Evolutionary conservation across 92 coral and sea anemone genomes (phyloP), one percentile per base, ranked within the genome.

Genomic region (Parazoanthus atlanticus): DNA sequence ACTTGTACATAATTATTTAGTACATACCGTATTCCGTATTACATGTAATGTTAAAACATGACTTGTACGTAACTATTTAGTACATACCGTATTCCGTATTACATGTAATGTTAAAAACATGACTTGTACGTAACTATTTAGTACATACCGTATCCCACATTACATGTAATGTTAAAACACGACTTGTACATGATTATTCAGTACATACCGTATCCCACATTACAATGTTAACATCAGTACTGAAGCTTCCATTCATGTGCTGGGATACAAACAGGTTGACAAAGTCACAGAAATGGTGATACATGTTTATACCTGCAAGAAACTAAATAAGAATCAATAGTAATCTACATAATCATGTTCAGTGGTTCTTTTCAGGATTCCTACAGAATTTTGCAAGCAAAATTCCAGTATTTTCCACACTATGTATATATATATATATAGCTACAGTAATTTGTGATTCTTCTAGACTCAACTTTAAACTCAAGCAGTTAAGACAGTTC

Each of bases 161-260:
- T 34, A 64, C 10, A 9, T 43, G 11, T 9, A 43, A 4, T n/a
- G 74, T 67, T 65, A 67, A 25, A 25, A 25, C 31, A 67, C 3
- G 28, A 29, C 31, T 67, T 0, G 28, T n/a, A 25, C 12, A 67
- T 71, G 1, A 15, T 29, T 71, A 26, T 29, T 71, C 16, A 29
- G 36, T 46, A 86, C 96, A 84, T 81, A 94, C 97, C 41, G 97
- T 94, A 85, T 94, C 97, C 97, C 97, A 94, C 95, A 94, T 91
- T 23, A 94, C 86, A 81, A 94, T 94, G 75, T 94, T 89, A 34
- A 92, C 61, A 65, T 94, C 97, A 46, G 90, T 86, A 29, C 78
- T 80, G 76, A 94, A 82, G 76, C 95, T 92, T 34, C 94, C 97
- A 85, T 94, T 94, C 88, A 94, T 89, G 88, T 94, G 97, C 70